Base-by-base conservation (phyloP, 2,797 vertebrate species). In the Octomys mimax region DNA sequence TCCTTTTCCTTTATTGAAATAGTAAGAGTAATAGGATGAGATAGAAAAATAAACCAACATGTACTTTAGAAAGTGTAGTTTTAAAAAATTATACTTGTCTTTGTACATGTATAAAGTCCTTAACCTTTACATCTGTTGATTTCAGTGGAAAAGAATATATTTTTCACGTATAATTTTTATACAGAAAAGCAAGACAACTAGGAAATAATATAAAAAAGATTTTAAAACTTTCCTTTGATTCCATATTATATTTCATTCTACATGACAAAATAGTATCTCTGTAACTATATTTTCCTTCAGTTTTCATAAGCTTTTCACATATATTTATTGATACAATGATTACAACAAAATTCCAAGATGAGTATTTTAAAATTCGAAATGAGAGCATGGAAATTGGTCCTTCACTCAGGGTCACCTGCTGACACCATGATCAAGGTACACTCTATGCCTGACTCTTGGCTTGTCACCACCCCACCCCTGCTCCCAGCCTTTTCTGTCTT, bases 391-490 rank as follows among this genome's bases (percentile, higher is more conserved):
- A 59, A 61, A 77, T 12, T n/a, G 7, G 1, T 52, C 6, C 52
- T 77, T 71, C 14, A 52, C 42, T 39, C 0, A 79, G 19, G 36
- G 36, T n/a, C 18, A 64, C 9, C 31, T n/a, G 9, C n/a, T 42
- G 22, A 9, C 9, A 57, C 14, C 52, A 18, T 26, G 0, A 6
- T 19, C 24, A 52, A 33, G 36, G 39, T 2, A 18, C 18, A 26
- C 1, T 3, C 6, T 3, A 0, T 12, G 2, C 33, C 28, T 42
- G 36, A 22, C 33, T 68, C 9, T 13, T 6, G 11, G 49, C 36
- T 16, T n/a, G 12, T 16, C 49, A 49, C 49, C 49, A 49, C 49
- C 49, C 49, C 6, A 6, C 42, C 11, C 11, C 49, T 49, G 49
- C 49, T 11, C 49, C 49, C 9, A 49, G 11, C 49, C 4, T 21